phyloP scores from a whole-genome alignment of 2,113 vertebrate species.

The Periophthalmodon schlosseri region DNA sequence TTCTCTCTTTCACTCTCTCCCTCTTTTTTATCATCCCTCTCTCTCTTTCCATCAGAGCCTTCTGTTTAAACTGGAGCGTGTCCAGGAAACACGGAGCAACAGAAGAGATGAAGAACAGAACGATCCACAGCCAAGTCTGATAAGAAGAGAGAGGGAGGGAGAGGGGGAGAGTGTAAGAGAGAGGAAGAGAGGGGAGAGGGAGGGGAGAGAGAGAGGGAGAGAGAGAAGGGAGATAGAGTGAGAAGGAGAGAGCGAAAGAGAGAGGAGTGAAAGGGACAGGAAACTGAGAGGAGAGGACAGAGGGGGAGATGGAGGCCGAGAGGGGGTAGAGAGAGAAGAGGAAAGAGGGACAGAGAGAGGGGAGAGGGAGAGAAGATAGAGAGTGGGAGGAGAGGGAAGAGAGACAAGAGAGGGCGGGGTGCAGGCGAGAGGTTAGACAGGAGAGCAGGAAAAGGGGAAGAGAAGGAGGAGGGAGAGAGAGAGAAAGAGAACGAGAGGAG shows the following conservation, averaged over 20 bases:
- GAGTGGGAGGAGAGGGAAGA: not conserved
- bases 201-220: not conserved
- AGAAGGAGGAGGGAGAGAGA: no score
- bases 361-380: not conserved
- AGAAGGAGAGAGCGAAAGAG: no score
- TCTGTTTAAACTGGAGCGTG: conserved; percentile 76
- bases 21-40: not conserved
- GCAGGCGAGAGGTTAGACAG: no score
- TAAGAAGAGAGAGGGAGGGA: conserved; percentile 23
- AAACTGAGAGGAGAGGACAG: no score
- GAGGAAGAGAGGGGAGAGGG: not conserved
- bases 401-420: not conserved
- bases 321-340: no score
- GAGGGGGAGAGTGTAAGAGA: not conserved
- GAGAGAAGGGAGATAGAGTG: not conserved
- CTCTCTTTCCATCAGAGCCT: conserved; percentile 59
- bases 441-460: no score
- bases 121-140: conserved; percentile 47
- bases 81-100: conserved; percentile 61
- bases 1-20: no score
- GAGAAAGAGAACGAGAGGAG: no score
- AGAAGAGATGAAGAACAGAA: conserved; percentile 31
- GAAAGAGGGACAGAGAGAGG: not conserved
- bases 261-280: conserved; percentile 12
- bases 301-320: conserved; percentile 1